A percentile compares a stretch with the other conserved stretches of the same genome.
Evolutionary conservation across 1,140 invertebrate genomes (phyloP).

Genomic region (Tetranychus cinnabarinus): DNA sequence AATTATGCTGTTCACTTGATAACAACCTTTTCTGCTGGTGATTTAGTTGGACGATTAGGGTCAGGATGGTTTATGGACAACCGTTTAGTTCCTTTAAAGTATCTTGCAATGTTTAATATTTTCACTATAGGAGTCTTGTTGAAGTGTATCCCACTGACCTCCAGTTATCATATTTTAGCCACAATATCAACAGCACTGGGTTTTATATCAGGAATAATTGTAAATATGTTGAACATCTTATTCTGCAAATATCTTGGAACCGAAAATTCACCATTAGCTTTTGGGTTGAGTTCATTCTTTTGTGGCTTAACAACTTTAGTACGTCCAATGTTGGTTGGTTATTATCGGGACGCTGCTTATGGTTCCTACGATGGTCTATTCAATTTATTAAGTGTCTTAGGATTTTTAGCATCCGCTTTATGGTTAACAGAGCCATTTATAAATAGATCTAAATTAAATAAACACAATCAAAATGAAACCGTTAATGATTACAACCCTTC

Average conservation of each 20-base stretch:
- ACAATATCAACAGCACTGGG: background rate
- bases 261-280: background rate
- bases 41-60: background rate
- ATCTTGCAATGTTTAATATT: background rate
- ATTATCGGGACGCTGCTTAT: background rate
- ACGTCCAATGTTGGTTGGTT: slow-evolving; percentile 1
- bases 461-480: no score
- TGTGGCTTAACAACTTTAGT: background rate
- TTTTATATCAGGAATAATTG: background rate
- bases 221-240: background rate
- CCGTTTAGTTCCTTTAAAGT: background rate
- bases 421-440: slow-evolving; percentile 11
- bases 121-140: background rate
- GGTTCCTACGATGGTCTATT: slow-evolving; percentile 1
- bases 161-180: background rate
- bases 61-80: slow-evolving; percentile 1
- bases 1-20: background rate
- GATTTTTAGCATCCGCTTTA: background rate
- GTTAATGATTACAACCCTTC: no score
- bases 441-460: background rate
- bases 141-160: background rate
- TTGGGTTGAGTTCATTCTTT: background rate
- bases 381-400: background rate
- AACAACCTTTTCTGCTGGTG: background rate
- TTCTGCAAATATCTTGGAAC: slow-evolving; percentile 3